A percentile compares a stretch with the other conserved stretches of the same genome.
Evolutionary conservation across 2,888 invertebrate genomes (phyloP).

Genomic region (Smittia sp.): DNA sequence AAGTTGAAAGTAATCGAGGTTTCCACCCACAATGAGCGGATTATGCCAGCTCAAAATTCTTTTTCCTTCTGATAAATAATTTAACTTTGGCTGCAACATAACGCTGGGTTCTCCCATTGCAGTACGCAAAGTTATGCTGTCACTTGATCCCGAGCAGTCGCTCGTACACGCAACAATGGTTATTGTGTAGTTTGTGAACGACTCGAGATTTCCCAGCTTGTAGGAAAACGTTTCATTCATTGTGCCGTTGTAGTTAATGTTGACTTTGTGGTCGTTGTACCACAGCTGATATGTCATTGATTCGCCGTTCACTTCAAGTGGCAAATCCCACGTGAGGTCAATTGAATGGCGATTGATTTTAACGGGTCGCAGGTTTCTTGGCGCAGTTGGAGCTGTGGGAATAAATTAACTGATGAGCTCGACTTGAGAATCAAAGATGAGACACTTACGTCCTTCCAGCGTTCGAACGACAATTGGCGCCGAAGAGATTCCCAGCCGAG

Average conservation of each 20-base stretch:
- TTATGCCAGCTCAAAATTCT: neutral
- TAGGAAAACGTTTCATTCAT: neutral
- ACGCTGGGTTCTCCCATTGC: constrained; percentile 2
- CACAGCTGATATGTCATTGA: constrained; percentile 31
- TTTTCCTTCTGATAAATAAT: neutral
- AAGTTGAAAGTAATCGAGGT: constrained; percentile 14
- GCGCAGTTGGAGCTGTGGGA: constrained; percentile 29
- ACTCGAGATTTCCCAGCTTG: neutral
- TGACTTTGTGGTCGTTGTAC: constrained; percentile 21
- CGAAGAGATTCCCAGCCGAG: neutral
- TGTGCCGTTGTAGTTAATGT: constrained; percentile 18
- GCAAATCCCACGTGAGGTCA: constrained; percentile 12
- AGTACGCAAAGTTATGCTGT: neutral
- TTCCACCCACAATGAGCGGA: constrained; percentile 13
- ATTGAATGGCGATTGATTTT: neutral
- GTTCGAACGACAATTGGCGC: constrained; percentile 15
- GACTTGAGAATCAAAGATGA: too few species aligned
- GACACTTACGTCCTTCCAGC: constrained; percentile 19
- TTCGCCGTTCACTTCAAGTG: constrained; percentile 29
- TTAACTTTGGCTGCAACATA: neutral
- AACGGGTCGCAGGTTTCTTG: neutral
- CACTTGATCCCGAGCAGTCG: constrained; percentile 24
- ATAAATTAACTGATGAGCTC: neutral
- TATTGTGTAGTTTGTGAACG: constrained; percentile 24
- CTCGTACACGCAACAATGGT: constrained; percentile 29